Evolutionary conservation across 1,140 invertebrate species (phyloP), one percentile per base, ranked within the genome.

Genomic region (Leptoteleia sp.): DNA sequence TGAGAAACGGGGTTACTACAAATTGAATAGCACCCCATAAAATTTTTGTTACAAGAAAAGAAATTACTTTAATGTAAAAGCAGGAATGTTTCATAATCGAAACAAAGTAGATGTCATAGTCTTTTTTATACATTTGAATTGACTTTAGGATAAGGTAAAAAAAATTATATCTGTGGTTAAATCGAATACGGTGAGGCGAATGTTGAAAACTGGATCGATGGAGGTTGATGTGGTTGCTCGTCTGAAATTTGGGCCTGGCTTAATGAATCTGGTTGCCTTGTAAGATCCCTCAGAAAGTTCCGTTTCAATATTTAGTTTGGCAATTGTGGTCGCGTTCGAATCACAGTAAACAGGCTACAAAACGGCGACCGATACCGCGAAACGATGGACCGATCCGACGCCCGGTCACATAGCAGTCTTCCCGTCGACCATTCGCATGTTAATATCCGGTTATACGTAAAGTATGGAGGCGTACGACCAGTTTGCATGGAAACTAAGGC

Each of bases 401-500:
- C 43, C 54, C 61, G 75, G 59, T 76, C 71, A 76, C 72, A 80
- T 76, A 67, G 77, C 71, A 76, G 71, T 80, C 71, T 38, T 77
- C 79, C 78, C 85, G 82, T 86, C 78, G 84, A 86, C 84, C 85
- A 88, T 88, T 87, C 86, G 84, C 85, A 87, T 87, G 84, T 84
- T 88, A 87, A 88, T 87, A 85, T 84, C 84, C 83, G 86, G 85
- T 88, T 88, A 87, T 88, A 84, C 82, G 84, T 87, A 87, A 87
- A 85, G 84, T 87, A 87, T 87, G 85, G 84, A 87, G 85, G 85
- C 86, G 85, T 85, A 86, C 81, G 82, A 84, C 77, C 85, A 83
- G 85, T 88, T 88, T 88, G 85, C 85, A 88, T 87, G 85, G 87
- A 87, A 88, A 88, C 85, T 88, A 85, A 87, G 85, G 85, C 85